phyloP scores from a whole-genome alignment of 2,888 invertebrate genomes.

The Aphidoletes aphidimyza region DNA sequence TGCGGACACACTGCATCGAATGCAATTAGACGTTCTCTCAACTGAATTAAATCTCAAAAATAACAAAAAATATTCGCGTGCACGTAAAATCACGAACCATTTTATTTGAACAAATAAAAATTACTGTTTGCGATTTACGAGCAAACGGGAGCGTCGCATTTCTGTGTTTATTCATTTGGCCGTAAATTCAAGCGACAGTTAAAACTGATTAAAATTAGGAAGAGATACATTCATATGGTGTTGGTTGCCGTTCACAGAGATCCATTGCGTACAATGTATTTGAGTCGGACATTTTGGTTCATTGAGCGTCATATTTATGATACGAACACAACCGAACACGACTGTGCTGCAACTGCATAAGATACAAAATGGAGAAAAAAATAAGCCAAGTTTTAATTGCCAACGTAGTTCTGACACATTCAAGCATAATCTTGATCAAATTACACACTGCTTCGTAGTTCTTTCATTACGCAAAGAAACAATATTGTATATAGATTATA shows the following conservation, averaged over 20 bases:
- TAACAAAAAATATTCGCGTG: constrained; percentile 24
- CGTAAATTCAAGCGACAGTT: constrained; percentile 8
- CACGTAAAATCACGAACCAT: constrained; percentile 25
- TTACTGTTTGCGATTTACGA: constrained; percentile 20
- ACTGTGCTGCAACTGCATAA: too few relatives aligned
- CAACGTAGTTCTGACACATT: not conserved
- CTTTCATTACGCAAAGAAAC: too few relatives aligned
- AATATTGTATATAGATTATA: too few relatives aligned
- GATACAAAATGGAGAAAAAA: not conserved
- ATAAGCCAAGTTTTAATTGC: constrained; percentile 3
- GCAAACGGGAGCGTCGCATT: not conserved
- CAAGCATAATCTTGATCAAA: not conserved
- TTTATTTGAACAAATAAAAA: constrained; percentile 34
- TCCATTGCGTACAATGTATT: not conserved
- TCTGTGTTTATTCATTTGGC: not conserved
- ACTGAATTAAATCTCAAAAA: not conserved
- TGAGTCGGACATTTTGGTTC: not conserved
- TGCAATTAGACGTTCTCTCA: constrained; percentile 28
- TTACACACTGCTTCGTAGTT: not conserved
- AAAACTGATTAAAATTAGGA: constrained; percentile 48
- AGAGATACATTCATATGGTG: not conserved
- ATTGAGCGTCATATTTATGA: constrained; percentile 38
- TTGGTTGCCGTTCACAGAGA: not conserved
- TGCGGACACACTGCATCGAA: constrained; percentile 31
- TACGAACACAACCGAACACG: not conserved